Conservation (phyloP, 1,140 invertebrate genomes). For the Aphidius ervi region DNA sequence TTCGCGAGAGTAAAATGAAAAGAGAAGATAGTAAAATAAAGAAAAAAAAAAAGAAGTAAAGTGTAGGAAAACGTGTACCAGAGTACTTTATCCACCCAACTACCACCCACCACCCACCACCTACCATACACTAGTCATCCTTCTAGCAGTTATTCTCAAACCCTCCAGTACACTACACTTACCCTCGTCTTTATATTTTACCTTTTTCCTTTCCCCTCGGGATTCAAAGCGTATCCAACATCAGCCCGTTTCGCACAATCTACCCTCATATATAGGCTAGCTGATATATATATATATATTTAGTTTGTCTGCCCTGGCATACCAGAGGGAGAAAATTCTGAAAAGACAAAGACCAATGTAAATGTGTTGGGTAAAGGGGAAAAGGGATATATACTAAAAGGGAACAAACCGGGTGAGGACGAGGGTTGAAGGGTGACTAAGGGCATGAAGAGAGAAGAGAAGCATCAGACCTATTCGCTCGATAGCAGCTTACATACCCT, state of each 20-base stretch:
- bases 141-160: too few species aligned
- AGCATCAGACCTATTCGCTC: constrained; percentile 47
- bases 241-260: too few species aligned
- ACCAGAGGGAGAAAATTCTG: not conserved
- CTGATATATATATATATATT: too few species aligned
- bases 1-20: constrained; percentile 18
- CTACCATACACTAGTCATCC: constrained; percentile 1
- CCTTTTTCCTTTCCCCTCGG: too few species aligned
- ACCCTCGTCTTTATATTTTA: too few species aligned
- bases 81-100: constrained; percentile 22
- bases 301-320: too few species aligned
- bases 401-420: constrained; percentile 29
- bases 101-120: constrained; percentile 20
- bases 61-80: constrained; percentile 37
- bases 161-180: too few species aligned
- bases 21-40: constrained; percentile 14
- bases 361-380: constrained; percentile 8
- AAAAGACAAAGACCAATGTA: not conserved
- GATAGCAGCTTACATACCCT: constrained; percentile 49
- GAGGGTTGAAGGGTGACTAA: constrained; percentile 31
- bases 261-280: too few species aligned
- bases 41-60: constrained; percentile 28
- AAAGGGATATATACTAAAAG: constrained; percentile 17
- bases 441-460: constrained; percentile 19
- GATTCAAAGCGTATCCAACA: too few species aligned